Conservation (phyloP, 1,140 invertebrate genomes). For the Bradysia coprophila region DNA sequence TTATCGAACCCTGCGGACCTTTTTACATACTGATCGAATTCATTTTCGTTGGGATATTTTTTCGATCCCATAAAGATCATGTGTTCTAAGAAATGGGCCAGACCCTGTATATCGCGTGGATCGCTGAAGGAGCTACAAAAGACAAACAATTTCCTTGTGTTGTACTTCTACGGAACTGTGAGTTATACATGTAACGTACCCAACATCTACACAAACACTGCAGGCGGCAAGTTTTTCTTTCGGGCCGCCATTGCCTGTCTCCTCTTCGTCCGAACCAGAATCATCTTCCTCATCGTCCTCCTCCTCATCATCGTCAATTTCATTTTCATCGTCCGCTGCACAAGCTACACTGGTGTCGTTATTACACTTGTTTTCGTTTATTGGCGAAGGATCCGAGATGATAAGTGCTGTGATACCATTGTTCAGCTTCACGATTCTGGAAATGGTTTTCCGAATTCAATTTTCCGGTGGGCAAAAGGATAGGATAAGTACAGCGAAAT, state of each 20-base stretch:
- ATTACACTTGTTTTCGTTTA: constrained; percentile 11
- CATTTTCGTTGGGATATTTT: constrained; percentile 74
- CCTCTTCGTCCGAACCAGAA: constrained; percentile 12
- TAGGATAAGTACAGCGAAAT: no score
- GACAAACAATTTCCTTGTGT: no score
- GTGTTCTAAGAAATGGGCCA: constrained; percentile 84
- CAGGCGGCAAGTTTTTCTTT: constrained; percentile 42
- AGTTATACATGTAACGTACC: constrained; percentile 10
- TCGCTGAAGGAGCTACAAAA: constrained; percentile 38
- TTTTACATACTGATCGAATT: constrained; percentile 62
- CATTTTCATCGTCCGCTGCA: constrained; percentile 7
- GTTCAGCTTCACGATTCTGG: constrained; percentile 35
- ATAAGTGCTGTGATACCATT: constrained; percentile 50
- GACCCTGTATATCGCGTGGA: constrained; percentile 58
- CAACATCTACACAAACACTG: constrained; percentile 46
- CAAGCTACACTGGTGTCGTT: constrained; percentile 6
- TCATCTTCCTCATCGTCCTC: constrained; percentile 24
- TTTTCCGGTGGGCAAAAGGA: no score
- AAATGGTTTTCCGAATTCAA: no score
- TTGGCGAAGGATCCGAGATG: constrained; percentile 33
- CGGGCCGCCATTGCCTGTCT: constrained; percentile 17
- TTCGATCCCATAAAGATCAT: constrained; percentile 90
- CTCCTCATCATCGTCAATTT: constrained; percentile 12
- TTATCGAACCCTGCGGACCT: constrained; percentile 66
- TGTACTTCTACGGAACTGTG: constrained; percentile 38